Evolutionary conservation across 2,113 vertebrate species (phyloP).

Genomic region (Speoplatyrhinus poulsoni): DNA sequence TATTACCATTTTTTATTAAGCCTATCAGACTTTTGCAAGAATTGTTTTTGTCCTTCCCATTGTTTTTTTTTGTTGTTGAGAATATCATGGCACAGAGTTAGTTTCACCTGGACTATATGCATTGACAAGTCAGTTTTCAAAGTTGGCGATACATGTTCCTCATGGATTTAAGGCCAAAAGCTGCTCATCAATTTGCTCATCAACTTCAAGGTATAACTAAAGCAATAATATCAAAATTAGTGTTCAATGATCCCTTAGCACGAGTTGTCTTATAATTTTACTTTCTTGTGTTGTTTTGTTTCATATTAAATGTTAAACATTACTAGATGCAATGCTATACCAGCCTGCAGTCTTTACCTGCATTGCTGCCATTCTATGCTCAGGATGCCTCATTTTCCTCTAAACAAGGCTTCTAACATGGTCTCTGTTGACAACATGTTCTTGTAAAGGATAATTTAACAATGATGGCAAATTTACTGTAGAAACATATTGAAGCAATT

Average conservation of each 20-base stretch:
- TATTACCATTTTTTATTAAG: too few relatives aligned
- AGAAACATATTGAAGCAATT: conserved; percentile 12
- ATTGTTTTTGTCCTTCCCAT: too few relatives aligned
- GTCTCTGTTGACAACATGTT: conserved; percentile 30
- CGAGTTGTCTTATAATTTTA: conserved; percentile 38
- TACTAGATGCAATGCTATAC: background rate
- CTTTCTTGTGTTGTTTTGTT: conserved; percentile 37
- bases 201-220: conserved; percentile 62
- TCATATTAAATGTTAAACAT: too few relatives aligned
- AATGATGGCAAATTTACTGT: conserved; percentile 12
- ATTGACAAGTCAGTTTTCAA: conserved; percentile 20
- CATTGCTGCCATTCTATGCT: conserved; percentile 55
- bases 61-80: too few relatives aligned
- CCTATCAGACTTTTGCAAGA: too few relatives aligned
- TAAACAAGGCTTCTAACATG: conserved; percentile 42
- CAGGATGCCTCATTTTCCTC: conserved; percentile 49
- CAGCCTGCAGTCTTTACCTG: conserved; percentile 38
- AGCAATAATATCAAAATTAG: conserved; percentile 55
- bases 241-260: conserved; percentile 54
- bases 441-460: conserved; percentile 11
- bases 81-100: too few relatives aligned
- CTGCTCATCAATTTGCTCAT: conserved; percentile 46
- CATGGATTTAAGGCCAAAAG: conserved; percentile 39
- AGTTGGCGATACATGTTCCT: conserved; percentile 42
- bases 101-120: background rate